phyloP scores from a whole-genome alignment of 2,113 vertebrate genomes.

The Gallinago media region DNA sequence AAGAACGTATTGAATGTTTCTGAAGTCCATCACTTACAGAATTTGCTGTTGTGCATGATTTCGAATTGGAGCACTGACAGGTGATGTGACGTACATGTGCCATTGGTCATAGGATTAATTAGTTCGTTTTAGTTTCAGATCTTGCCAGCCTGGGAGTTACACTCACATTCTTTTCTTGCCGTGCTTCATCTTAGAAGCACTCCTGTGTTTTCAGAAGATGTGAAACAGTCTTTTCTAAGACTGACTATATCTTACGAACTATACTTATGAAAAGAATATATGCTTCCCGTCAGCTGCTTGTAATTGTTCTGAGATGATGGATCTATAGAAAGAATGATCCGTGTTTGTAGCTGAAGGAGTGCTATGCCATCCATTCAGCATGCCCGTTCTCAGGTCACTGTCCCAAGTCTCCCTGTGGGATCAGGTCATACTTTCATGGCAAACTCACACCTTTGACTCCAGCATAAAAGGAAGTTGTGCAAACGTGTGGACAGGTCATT shows the following conservation, averaged over 20 bases:
- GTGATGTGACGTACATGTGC: neutral
- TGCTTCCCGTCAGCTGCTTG: neutral
- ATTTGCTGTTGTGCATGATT: neutral
- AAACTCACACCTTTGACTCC: neutral
- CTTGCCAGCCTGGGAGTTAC: neutral
- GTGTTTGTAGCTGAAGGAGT: neutral
- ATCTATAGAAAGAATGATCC: neutral
- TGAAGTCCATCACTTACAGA: neutral
- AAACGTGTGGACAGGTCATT: neutral
- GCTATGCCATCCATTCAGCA: neutral
- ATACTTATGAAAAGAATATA: neutral
- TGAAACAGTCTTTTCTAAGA: neutral
- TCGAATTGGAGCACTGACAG: neutral
- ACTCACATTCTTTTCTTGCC: neutral
- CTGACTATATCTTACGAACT: neutral
- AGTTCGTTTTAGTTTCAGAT: neutral
- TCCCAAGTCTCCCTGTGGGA: neutral
- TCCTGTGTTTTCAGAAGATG: neutral
- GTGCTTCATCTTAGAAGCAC: neutral
- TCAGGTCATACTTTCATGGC: neutral
- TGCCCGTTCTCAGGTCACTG: neutral
- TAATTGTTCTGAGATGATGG: neutral
- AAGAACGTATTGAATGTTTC: neutral
- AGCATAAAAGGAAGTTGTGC: neutral
- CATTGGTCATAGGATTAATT: neutral